Percentiles rank a stretch among this genome's conserved stretches.
phyloP scores from a whole-genome alignment of 2,113 vertebrate species.

The Smithornis capensis region DNA sequence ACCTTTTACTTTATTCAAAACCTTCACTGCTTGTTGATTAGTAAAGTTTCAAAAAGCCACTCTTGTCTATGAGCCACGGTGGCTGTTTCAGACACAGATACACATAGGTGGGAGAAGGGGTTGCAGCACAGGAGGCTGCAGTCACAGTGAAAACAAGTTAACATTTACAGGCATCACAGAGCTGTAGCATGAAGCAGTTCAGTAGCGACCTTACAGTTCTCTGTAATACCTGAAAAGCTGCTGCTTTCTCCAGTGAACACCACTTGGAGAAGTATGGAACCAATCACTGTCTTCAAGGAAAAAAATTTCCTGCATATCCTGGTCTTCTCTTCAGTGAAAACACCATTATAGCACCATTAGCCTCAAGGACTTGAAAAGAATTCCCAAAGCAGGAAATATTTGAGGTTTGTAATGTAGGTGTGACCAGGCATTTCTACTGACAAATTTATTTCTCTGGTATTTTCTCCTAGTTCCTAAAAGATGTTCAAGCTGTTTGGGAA shows the following conservation, averaged over 20 bases:
- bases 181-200: neutral
- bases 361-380: neutral
- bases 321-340: neutral
- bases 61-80: neutral
- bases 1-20: neutral
- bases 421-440: neutral
- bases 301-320: neutral
- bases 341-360: neutral
- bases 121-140: neutral
- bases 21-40: neutral
- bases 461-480: neutral
- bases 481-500: neutral
- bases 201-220: neutral
- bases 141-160: neutral
- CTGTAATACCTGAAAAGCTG: neutral
- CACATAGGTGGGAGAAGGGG: accelerated
- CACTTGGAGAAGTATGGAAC: neutral
- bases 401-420: neutral
- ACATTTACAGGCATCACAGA: neutral
- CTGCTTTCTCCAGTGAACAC: neutral
- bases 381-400: neutral
- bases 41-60: neutral
- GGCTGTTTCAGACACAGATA: neutral
- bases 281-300: neutral
- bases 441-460: neutral